These are phyloP conservation scores for Leptinotarsa juncta DNA, from an alignment of 2,888 invertebrate species.

Conservation along the genomic window DNA sequence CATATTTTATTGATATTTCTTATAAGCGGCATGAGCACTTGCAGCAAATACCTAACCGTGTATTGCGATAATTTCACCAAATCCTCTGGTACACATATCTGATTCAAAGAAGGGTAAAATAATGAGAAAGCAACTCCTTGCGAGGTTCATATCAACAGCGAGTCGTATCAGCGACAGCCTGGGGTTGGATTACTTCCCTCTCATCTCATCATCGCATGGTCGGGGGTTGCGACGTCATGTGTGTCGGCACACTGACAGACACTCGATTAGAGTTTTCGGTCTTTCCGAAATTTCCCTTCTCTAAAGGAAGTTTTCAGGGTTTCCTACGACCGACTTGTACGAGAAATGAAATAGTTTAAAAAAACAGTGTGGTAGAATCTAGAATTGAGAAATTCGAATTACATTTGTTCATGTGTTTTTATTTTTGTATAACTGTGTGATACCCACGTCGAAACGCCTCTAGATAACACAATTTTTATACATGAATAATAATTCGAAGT, in stretches of 20 bases:
- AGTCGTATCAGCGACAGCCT: slow-evolving; percentile 49
- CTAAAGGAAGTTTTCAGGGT: slow-evolving; percentile 21
- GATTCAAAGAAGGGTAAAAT: slow-evolving; percentile 17
- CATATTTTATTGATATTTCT: no score
- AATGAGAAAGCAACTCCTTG: slow-evolving; percentile 34
- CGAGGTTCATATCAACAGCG: slow-evolving; percentile 49
- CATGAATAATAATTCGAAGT: no score
- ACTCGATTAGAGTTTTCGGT: slow-evolving; percentile 48
- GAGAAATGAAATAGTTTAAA: neutral
- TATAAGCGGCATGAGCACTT: no score
- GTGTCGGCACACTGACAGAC: slow-evolving; percentile 49
- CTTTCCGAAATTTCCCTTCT: slow-evolving; percentile 19
- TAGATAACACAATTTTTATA: no score
- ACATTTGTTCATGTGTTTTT: no score
- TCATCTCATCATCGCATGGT: slow-evolving; percentile 57
- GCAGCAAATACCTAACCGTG: neutral
- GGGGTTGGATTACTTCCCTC: slow-evolving; percentile 60
- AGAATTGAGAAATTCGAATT: no score
- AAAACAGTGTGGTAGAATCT: no score
- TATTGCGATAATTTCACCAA: slow-evolving; percentile 9
- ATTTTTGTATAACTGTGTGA: no score
- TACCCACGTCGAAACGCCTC: no score
- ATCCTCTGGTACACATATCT: slow-evolving; percentile 3
- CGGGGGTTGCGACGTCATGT: slow-evolving; percentile 48
- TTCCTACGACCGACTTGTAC: neutral